Evolutionary conservation across 1,140 invertebrate genomes (phyloP).

Genomic region (Chelonus insularis): DNA sequence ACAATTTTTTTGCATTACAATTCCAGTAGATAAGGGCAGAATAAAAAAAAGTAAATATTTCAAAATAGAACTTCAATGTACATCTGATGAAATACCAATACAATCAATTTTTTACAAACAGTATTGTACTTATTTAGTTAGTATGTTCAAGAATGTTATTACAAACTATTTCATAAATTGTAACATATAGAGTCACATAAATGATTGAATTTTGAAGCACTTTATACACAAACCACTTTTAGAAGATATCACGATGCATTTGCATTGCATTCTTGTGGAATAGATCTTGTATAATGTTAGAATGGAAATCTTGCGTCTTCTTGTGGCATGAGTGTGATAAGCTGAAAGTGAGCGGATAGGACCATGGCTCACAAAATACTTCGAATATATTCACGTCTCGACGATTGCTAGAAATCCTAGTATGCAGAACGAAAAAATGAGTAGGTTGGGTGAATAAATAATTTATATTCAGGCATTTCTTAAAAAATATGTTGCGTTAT

Average conservation of each 20-base stretch:
- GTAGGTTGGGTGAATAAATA: not conserved
- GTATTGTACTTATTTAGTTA: too few relatives aligned
- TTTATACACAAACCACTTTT: not conserved
- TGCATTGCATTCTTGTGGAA: conserved; percentile 22
- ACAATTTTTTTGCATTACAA: too few relatives aligned
- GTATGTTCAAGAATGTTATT: too few relatives aligned
- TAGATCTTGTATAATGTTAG: conserved; percentile 25
- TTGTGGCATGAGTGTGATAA: conserved; percentile 16
- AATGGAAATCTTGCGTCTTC: conserved; percentile 21
- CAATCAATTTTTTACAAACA: too few relatives aligned
- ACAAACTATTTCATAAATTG: not conserved
- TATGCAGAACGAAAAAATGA: too few relatives aligned
- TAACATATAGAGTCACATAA: too few relatives aligned
- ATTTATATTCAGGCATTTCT: too few relatives aligned
- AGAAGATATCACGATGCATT: conserved; percentile 16
- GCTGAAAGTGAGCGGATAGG: conserved; percentile 6
- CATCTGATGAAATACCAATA: too few relatives aligned
- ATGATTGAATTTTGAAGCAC: not conserved
- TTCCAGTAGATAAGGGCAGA: too few relatives aligned
- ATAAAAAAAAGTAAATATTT: too few relatives aligned
- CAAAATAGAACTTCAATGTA: too few relatives aligned
- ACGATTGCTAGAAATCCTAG: not conserved
- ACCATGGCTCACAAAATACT: not conserved
- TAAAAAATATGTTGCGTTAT: too few relatives aligned
- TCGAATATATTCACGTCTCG: conserved; percentile 4